Evolutionary conservation across 2,797 vertebrate genomes (phyloP).

Genomic region (Trematomus bernacchii): DNA sequence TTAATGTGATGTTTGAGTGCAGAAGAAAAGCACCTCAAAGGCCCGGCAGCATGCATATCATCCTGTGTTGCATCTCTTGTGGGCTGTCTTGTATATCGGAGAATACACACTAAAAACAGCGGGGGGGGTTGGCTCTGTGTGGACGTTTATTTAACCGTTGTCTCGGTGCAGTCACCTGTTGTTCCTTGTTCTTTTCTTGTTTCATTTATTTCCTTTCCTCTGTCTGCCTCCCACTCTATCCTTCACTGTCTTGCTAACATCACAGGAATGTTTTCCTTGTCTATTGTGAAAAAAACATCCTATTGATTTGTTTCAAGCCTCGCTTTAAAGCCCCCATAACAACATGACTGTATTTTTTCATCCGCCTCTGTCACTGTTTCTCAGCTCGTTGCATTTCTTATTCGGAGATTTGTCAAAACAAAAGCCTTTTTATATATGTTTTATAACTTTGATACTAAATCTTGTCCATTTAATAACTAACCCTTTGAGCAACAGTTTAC

Average conservation of each 20-base stretch:
- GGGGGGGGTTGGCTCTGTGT: neutral
- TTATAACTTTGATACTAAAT: conserved; percentile 5
- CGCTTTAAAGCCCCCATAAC: conserved; percentile 4
- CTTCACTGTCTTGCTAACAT: neutral
- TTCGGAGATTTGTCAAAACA: neutral
- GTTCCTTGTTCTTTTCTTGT: conserved; percentile 24
- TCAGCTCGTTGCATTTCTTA: neutral
- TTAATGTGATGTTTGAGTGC: neutral
- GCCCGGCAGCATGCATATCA: neutral
- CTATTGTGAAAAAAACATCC: neutral
- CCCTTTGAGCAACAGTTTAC: neutral
- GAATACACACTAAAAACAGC: neutral
- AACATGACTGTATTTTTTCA: too few species aligned
- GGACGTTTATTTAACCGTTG: conserved; percentile 1
- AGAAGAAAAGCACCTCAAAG: conserved; percentile 7
- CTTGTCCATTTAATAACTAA: neutral
- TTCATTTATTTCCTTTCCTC: neutral
- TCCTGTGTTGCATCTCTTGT: neutral
- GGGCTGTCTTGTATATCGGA: neutral
- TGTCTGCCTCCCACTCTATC: neutral
- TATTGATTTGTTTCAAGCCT: neutral
- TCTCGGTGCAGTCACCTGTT: conserved; percentile 14
- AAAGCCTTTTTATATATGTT: neutral
- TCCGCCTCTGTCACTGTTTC: too few species aligned
- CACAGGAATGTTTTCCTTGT: conserved; percentile 21